These are phyloP conservation scores for Phodopus roborovskii DNA, from an alignment of 2,113 vertebrate species.

Conservation along the genomic window DNA sequence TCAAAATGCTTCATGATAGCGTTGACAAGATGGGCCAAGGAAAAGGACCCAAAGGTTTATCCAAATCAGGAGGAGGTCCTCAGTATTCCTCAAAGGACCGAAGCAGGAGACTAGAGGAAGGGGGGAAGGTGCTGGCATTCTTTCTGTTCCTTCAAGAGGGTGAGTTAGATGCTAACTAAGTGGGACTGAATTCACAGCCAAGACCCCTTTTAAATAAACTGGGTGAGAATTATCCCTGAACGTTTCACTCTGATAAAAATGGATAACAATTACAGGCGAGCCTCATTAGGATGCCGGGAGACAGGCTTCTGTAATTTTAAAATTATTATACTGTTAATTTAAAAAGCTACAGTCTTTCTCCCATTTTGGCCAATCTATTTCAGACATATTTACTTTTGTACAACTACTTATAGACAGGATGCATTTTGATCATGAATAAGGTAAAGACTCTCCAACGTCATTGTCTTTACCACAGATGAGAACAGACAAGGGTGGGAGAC, in stretches of 20 bases:
- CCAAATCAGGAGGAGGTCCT: not conserved
- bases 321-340: conserved; percentile 57
- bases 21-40: not conserved
- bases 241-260: conserved; percentile 37
- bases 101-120: not conserved
- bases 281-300: not conserved
- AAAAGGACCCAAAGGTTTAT: not conserved
- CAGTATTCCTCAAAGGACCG: not conserved
- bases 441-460: conserved; percentile 21
- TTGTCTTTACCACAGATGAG: not conserved
- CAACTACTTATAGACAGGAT: not conserved
- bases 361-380: not conserved
- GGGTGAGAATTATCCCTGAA: conserved; percentile 3
- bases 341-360: conserved; percentile 10
- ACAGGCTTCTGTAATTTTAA: conserved; percentile 31
- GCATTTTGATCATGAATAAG: conserved; percentile 14
- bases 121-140: not conserved
- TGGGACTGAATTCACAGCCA: not conserved
- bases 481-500: not conserved
- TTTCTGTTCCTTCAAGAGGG: not conserved
- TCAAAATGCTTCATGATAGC: not conserved
- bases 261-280: not conserved
- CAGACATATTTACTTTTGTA: conserved; percentile 42
- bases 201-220: conserved; percentile 44
- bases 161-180: not conserved